Conservation (phyloP, 2,888 invertebrate species). For the Tetragnatha montana region DNA sequence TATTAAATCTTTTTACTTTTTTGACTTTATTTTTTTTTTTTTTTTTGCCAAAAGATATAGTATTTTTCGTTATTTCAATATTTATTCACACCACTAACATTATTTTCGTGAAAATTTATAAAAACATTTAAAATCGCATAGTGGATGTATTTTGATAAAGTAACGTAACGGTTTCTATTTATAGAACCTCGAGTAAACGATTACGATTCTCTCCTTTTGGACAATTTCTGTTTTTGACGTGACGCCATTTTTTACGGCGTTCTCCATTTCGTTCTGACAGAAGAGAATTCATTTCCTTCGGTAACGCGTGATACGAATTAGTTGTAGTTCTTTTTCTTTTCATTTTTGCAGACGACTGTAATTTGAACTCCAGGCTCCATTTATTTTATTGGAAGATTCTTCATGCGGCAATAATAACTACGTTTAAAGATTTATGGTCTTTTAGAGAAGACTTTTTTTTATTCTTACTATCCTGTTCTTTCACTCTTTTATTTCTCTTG, state of each 20-base stretch:
- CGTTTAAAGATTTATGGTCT: slow-evolving; percentile 70
- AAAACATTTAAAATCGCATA: not conserved
- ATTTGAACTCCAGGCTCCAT: slow-evolving; percentile 66
- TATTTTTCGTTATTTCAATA: not conserved
- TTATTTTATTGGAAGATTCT: slow-evolving; percentile 70
- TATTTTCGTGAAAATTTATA: not conserved
- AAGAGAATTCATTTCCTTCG: slow-evolving; percentile 68
- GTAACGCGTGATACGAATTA: slow-evolving; percentile 66
- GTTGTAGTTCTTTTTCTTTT: slow-evolving; percentile 62
- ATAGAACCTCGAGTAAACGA: slow-evolving; percentile 32
- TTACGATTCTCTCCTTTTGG: slow-evolving; percentile 55
- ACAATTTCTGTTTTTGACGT: slow-evolving; percentile 64
- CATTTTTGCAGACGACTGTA: slow-evolving; percentile 58
- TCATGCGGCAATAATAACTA: slow-evolving; percentile 70
- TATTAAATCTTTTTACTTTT: too few species aligned
- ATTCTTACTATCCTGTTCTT: slow-evolving; percentile 1
- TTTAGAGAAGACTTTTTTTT: slow-evolving; percentile 12
- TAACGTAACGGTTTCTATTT: slow-evolving; percentile 40
- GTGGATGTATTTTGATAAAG: slow-evolving; percentile 20
- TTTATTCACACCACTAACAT: not conserved
- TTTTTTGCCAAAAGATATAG: not conserved
- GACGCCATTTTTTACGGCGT: slow-evolving; percentile 61
- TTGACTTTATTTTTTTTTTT: too few species aligned
- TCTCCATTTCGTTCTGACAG: slow-evolving; percentile 56
- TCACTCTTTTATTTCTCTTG: slow-evolving; percentile 40